phyloP scores from a whole-genome alignment of 2,888 invertebrate genomes.

The Ashinkailepas kermadecensis region DNA sequence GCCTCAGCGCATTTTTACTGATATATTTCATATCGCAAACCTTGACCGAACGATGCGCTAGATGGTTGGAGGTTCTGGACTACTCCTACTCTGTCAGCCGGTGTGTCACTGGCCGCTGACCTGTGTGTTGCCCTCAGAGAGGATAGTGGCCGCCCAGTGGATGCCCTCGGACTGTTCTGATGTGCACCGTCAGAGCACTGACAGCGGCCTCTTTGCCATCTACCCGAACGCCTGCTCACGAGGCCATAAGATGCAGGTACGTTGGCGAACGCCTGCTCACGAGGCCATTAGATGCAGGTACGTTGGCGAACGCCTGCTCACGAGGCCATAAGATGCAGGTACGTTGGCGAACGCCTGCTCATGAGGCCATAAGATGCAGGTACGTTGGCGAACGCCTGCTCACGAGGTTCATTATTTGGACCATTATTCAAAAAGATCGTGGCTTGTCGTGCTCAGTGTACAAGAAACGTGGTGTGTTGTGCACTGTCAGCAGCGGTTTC shows the following conservation, averaged over 20 bases:
- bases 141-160: not conserved
- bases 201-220: not conserved
- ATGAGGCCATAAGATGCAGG: not conserved
- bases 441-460: too few species aligned
- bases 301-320: not conserved
- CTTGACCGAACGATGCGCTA: too few species aligned
- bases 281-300: not conserved
- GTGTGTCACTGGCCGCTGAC: too few species aligned
- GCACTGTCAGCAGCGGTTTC: too few species aligned
- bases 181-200: not conserved
- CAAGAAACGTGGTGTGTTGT: too few species aligned
- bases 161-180: not conserved
- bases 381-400: not conserved
- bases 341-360: not conserved
- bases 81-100: too few species aligned
- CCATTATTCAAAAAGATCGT: too few species aligned
- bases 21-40: too few species aligned
- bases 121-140: not conserved
- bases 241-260: not conserved
- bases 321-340: not conserved
- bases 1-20: too few species aligned
- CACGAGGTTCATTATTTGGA: too few species aligned
- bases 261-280: not conserved
- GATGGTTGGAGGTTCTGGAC: too few species aligned
- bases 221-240: not conserved